A percentile compares a stretch with the other conserved stretches of the same genome.
Conservation (phyloP, 2,888 invertebrate species). For the Ectemnius continuus region DNA sequence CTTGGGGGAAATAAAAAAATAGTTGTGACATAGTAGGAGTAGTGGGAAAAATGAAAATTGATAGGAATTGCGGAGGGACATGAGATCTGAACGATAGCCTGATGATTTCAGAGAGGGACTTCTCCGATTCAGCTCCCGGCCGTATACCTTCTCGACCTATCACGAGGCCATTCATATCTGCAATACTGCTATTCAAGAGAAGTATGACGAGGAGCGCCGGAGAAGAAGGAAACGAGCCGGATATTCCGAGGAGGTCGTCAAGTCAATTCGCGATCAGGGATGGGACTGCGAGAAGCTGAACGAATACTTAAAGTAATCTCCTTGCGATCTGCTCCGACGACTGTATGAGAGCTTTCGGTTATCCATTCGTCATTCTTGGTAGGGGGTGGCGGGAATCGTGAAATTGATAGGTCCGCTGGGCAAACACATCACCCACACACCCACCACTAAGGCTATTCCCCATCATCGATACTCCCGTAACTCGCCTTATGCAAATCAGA, state of each 20-base stretch:
- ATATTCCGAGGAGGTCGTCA: slow-evolving; percentile 42
- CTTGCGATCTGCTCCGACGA: slow-evolving; percentile 4
- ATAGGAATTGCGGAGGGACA: not conserved
- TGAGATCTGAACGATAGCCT: slow-evolving; percentile 7
- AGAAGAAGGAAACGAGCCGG: slow-evolving; percentile 52
- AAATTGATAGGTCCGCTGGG: slow-evolving; percentile 48
- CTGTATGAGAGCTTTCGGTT: slow-evolving; percentile 42
- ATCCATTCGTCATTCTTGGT: slow-evolving; percentile 47
- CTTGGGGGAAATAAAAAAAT: too few relatives aligned
- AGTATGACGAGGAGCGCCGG: slow-evolving; percentile 79
- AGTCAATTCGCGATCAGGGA: slow-evolving; percentile 63
- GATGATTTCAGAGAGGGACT: slow-evolving; percentile 83
- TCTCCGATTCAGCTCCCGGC: slow-evolving; percentile 91
- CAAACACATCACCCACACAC: slow-evolving; percentile 31
- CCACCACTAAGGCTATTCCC: too few relatives aligned
- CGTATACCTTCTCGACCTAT: slow-evolving; percentile 87
- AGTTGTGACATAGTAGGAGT: too few relatives aligned
- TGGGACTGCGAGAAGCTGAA: slow-evolving; percentile 75
- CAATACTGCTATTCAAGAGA: slow-evolving; percentile 91
- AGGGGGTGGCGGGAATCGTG: slow-evolving; percentile 19
- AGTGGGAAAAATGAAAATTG: not conserved
- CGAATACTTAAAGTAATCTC: slow-evolving; percentile 74
- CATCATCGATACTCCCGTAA: too few relatives aligned
- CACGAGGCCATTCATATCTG: slow-evolving; percentile 90
- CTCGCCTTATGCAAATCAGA: too few relatives aligned